Base-by-base conservation (phyloP, 2,888 invertebrate species). In the Litoditis marina region DNA sequence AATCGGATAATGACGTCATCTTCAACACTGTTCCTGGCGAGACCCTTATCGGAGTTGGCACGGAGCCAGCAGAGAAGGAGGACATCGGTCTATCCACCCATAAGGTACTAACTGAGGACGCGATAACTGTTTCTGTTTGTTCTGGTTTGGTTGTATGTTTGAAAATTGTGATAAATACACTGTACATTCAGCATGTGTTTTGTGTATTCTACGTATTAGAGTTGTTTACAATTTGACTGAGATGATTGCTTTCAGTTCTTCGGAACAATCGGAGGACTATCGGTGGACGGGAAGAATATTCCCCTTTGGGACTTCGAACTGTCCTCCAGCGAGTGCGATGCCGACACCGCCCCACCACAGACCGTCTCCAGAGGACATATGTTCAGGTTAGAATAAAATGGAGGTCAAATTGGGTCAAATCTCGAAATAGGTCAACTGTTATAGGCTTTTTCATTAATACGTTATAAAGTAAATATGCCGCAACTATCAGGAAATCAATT, bases 21-120 rank as follows among this genome's bases (percentile, higher is more conserved):
- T 80, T 82, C 69, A 82, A 82, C 61, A 79, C 80, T 13, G 68
- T 76, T 28, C 79, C 81, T 22, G 80, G 79, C 36, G 74, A 80
- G 58, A 81, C 82, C n/a, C 69, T 66, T 11, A 51, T 82, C 19
- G 68, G 67, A 19, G 58, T 80, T 25, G 82, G 82, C 39, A 58
- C 65, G 7, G 72, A 76, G 46, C 54, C 66, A 2, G 57, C 63
- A 5, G 66, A 71, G 7, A 59, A 76, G 19, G 61, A 63, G 13
- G 75, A 76, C n/a, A 66, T 82, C 28, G 77, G 76, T 5, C 53
- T 81, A 19, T 52, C 60, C 52, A 78, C 78, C 7, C 60, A 74
- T 53, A 62, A 73, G n/a, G n/a, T n/a, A n/a, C n/a, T n/a, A n/a
- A n/a, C n/a, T n/a, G n/a, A n/a, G n/a, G n/a, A n/a, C n/a, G n/a